Percentiles rank a stretch among this genome's conserved stretches.
phyloP scores from a whole-genome alignment of 2,113 vertebrate genomes.

The Sander vitreus region DNA sequence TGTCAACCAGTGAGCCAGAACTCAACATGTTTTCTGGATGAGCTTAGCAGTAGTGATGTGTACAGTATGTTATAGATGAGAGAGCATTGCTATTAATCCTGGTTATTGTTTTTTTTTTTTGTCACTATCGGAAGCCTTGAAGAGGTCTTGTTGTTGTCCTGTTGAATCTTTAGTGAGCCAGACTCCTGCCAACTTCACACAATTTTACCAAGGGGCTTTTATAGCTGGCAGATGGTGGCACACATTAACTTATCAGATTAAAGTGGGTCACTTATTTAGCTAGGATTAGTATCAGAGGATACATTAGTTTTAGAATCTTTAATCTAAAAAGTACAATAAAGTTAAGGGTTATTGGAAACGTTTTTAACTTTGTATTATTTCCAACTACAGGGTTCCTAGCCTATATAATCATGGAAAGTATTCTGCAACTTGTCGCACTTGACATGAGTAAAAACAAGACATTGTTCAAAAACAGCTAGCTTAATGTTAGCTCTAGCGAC shows the following conservation, averaged over 20 bases:
- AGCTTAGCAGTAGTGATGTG: slow-evolving; percentile 39
- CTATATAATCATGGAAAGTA: neutral
- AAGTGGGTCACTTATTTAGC: slow-evolving; percentile 11
- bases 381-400: neutral
- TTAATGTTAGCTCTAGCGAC: neutral
- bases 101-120: slow-evolving; percentile 9
- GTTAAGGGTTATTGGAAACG: neutral
- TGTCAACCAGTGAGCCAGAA: slow-evolving; percentile 55
- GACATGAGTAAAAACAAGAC: neutral
- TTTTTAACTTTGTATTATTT: neutral
- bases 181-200: slow-evolving; percentile 11
- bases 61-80: slow-evolving; percentile 44
- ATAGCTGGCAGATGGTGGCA: slow-evolving; percentile 22
- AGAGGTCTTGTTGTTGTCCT: slow-evolving; percentile 9
- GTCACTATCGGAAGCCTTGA: neutral
- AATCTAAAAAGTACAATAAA: neutral
- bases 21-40: slow-evolving; percentile 61
- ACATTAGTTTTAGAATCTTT: neutral
- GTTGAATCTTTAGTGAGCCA: slow-evolving; percentile 4
- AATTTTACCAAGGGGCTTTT: neutral
- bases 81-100: slow-evolving; percentile 25
- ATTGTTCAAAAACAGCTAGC: neutral
- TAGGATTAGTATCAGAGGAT: slow-evolving; percentile 12
- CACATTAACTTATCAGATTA: slow-evolving; percentile 26
- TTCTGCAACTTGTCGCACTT: neutral